phyloP scores from a whole-genome alignment of 1,140 invertebrate species.

The Venturia canescens region DNA sequence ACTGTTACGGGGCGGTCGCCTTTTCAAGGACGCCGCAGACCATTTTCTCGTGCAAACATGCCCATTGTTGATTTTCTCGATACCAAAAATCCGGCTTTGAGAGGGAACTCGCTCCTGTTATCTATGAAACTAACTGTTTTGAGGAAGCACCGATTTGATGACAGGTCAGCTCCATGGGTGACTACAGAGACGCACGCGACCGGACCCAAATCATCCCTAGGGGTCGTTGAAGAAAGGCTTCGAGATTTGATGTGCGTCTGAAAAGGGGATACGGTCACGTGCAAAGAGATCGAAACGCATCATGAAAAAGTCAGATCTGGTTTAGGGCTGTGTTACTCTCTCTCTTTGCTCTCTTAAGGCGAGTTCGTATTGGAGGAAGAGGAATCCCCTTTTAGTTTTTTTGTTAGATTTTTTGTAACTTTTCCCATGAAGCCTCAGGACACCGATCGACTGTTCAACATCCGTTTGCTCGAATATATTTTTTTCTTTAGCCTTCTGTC shows the following conservation, averaged over 20 bases:
- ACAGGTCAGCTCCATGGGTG: background rate
- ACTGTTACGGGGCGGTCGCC: background rate
- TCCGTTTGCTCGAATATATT: background rate
- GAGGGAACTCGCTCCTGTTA: background rate
- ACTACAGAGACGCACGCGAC: constrained; percentile 20
- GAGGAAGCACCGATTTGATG: background rate
- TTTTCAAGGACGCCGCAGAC: background rate
- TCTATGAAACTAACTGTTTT: background rate
- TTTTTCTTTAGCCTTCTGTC: background rate
- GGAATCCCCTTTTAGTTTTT: background rate
- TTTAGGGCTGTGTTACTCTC: background rate
- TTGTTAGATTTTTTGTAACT: background rate
- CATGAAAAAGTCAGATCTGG: constrained; percentile 6
- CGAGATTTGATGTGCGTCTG: constrained; percentile 6
- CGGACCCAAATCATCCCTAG: constrained; percentile 4
- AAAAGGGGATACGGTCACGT: constrained; percentile 40
- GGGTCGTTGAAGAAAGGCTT: background rate
- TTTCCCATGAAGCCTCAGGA: background rate
- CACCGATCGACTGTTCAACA: background rate
- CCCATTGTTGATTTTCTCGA: background rate
- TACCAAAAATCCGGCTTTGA: background rate
- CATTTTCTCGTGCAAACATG: background rate
- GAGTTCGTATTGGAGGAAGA: too few relatives aligned
- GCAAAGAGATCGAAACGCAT: constrained; percentile 28
- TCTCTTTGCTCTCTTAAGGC: too few relatives aligned